Conservation (phyloP, 2,797 vertebrate species). For the Cyprinella venusta region DNA sequence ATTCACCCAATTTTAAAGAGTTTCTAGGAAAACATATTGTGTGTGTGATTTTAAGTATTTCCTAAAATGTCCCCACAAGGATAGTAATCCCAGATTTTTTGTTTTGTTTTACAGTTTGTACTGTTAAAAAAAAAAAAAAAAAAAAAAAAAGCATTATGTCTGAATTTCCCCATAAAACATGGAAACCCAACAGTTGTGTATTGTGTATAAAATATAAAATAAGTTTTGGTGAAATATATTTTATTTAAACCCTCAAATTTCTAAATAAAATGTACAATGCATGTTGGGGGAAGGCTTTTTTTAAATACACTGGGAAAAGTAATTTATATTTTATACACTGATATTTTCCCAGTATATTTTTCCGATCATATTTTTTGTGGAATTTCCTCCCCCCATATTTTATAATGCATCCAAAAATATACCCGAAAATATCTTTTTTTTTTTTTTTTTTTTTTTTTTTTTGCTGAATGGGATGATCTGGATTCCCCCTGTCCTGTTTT, state of each 20-base stretch:
- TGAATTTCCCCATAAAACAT: neutral
- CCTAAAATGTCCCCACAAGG: too few relatives aligned
- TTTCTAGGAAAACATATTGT: too few relatives aligned
- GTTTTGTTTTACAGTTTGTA: neutral
- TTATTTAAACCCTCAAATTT: neutral
- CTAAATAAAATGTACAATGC: neutral
- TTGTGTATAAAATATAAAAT: neutral
- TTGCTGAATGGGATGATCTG: conserved; percentile 38
- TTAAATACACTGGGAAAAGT: neutral
- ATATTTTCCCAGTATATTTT: neutral
- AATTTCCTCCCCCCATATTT: neutral
- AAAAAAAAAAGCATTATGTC: neutral
- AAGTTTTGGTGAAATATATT: neutral
- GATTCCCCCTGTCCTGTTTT: conserved; percentile 77
- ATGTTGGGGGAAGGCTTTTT: neutral
- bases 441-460: neutral
- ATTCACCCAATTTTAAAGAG: neutral
- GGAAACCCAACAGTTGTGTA: neutral
- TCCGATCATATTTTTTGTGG: too few relatives aligned
- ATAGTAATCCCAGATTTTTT: too few relatives aligned
- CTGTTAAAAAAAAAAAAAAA: neutral
- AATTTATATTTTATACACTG: neutral
- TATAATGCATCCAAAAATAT: conserved; percentile 17
- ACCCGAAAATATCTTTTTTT: neutral
- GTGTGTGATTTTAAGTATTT: too few relatives aligned